Percentiles rank a stretch among this genome's conserved stretches.
Evolutionary conservation across 1,140 invertebrate species (phyloP).

Genomic region (Drosophila suzukii): DNA sequence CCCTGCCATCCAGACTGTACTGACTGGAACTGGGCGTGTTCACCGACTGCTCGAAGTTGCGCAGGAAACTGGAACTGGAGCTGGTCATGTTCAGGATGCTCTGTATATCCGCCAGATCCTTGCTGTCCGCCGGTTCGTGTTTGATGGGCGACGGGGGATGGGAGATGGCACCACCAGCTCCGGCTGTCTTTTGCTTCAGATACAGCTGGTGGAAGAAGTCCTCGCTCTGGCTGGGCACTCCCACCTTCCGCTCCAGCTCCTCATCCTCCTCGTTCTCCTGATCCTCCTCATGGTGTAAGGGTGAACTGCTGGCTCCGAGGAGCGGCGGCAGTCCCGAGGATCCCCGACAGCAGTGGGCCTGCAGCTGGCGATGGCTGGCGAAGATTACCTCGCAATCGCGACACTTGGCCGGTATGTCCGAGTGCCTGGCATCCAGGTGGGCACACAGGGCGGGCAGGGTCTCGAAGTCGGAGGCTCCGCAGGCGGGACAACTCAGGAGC

Average conservation of each 20-base stretch:
- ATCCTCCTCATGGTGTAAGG: conserved; percentile 31
- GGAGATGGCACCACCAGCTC: conserved; percentile 1
- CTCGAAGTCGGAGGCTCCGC: conserved; percentile 87
- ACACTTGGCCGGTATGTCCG: conserved; percentile 89
- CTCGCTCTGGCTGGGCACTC: conserved; percentile 85
- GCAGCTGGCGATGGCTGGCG: conserved; percentile 89
- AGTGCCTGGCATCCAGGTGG: conserved; percentile 90
- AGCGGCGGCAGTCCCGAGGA: conserved; percentile 33
- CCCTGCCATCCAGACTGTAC: conserved; percentile 78
- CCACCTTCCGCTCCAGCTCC: conserved; percentile 15
- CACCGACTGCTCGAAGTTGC: conserved; percentile 80
- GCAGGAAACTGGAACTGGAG: conserved; percentile 84
- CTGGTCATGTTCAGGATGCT: conserved; percentile 92
- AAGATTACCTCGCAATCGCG: conserved; percentile 89
- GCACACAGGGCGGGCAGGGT: conserved; percentile 87
- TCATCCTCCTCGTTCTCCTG: conserved; percentile 7
- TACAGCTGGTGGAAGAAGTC: conserved; percentile 93
- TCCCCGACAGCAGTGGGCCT: conserved; percentile 85
- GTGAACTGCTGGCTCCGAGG: conserved; percentile 54
- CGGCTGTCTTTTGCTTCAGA: conserved; percentile 87
- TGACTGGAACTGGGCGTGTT: conserved; percentile 80
- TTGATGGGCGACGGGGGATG: conserved; percentile 64
- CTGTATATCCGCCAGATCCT: conserved; percentile 93
- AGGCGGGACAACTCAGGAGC: conserved; percentile 86
- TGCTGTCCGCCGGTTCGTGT: conserved; percentile 80